Percentiles rank a stretch among this genome's conserved stretches.
Evolutionary conservation across 2,113 vertebrate genomes (phyloP).

Genomic region (Cercopithecus mona): DNA sequence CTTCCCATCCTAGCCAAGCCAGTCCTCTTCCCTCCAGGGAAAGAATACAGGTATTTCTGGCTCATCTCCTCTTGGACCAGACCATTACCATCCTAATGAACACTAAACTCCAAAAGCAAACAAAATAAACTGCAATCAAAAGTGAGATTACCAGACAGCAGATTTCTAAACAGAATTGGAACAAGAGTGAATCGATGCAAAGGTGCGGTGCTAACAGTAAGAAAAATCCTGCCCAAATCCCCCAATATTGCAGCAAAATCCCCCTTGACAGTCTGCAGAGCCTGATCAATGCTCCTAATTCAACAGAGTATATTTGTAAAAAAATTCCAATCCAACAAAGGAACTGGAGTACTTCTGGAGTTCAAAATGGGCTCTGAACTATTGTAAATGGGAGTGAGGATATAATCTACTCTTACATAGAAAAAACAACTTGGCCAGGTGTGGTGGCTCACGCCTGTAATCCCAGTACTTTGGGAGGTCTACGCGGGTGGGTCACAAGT

Average conservation of each 20-base stretch:
- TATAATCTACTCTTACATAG: neutral
- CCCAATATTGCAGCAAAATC: neutral
- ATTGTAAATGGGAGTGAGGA: neutral
- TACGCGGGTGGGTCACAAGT: no score
- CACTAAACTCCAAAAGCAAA: neutral
- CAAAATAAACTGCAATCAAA: neutral
- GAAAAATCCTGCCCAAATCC: neutral
- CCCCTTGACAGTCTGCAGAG: neutral
- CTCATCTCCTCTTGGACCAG: neutral
- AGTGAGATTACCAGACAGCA: neutral
- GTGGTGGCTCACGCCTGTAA: no score
- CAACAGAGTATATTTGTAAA: neutral
- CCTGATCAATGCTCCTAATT: neutral
- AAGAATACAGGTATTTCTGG: constrained; percentile 17
- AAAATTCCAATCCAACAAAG: neutral
- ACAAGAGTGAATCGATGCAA: neutral
- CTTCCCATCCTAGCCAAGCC: neutral
- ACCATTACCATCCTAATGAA: neutral
- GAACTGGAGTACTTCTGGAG: neutral
- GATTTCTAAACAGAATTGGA: neutral
- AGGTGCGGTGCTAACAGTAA: neutral
- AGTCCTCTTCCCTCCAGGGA: neutral
- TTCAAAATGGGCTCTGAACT: neutral
- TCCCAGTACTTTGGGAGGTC: no score
- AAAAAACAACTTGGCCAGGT: neutral